phyloP scores from a whole-genome alignment of 1,140 invertebrate species.

The Zaprionus capensis region DNA sequence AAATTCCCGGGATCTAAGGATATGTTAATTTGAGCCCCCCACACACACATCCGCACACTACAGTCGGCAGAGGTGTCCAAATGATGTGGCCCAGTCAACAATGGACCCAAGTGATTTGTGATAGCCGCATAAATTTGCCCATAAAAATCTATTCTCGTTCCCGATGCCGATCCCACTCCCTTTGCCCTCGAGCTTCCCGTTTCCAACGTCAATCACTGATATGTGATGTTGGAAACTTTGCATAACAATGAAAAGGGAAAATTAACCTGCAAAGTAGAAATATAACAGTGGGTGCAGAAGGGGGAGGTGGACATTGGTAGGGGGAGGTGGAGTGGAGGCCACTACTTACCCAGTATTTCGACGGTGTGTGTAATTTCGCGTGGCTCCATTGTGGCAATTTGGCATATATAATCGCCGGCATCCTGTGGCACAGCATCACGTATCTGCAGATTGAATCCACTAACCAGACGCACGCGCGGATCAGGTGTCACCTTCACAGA shows the following conservation, averaged over 20 bases:
- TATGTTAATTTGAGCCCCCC: conserved; percentile 72
- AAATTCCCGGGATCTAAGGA: conserved; percentile 64
- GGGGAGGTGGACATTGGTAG: background rate
- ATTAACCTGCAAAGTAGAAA: conserved; percentile 3
- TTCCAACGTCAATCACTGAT: conserved; percentile 46
- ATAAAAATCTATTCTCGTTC: conserved; percentile 46
- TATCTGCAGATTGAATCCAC: conserved; percentile 86
- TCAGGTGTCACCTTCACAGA: conserved; percentile 87
- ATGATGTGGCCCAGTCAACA: conserved; percentile 68
- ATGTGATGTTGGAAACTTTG: conserved; percentile 53
- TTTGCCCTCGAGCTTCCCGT: background rate
- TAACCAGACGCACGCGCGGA: conserved; percentile 85
- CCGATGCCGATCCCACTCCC: background rate
- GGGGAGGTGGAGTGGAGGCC: background rate
- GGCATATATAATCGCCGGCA: conserved; percentile 87
- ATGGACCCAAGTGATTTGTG: conserved; percentile 79
- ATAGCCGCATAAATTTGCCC: conserved; percentile 68
- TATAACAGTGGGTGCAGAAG: no score
- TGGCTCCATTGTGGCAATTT: conserved; percentile 86
- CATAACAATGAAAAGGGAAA: conserved; percentile 63
- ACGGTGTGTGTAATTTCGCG: conserved; percentile 87
- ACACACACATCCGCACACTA: conserved; percentile 3
- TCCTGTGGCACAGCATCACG: conserved; percentile 86
- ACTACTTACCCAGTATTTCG: conserved; percentile 86
- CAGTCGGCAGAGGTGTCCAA: conserved; percentile 47